Evolutionary conservation across 2,888 invertebrate genomes (phyloP), one percentile per base, ranked within the genome.

Genomic region (Cyrtodaria siliqua): DNA sequence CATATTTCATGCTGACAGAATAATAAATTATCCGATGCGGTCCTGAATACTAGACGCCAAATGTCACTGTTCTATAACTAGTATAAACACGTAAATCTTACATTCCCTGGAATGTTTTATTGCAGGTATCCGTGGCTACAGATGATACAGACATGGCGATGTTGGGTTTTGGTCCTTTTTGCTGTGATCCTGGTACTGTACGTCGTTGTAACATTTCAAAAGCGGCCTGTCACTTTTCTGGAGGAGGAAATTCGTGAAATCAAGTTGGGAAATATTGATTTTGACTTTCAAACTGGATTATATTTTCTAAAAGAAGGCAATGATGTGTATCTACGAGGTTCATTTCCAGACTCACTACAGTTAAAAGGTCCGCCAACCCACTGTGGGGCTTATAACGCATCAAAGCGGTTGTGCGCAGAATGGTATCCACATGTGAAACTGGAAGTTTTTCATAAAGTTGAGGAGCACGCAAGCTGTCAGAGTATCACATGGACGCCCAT

Each of bases 281-380:
- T 81, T 82, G 85, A 86, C 50, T 86, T 86, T 47, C 79, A 78
- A n/a, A 86, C 84, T 16, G 84, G 85, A 24, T 63, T 86, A 24
- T 82, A 77, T 59, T 77, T 81, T 40, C 76, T 81, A 8, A 75
- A 62, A 18, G 63, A 72, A 18, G 59, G 63, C 9, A 52, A 76
- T 9, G 47, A 53, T 40, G 77, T 81, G 23, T 74, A 61, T 44
- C 38, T 81, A n/a, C 53, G 81, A 38, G 81, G 77, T 1, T 77
- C 77, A 1, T 67, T 81, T 55, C 74, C 77, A 38, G 81, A 81
- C 50, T 29, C 56, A 2, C 47, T 68, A 26, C 73, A 67, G 23
- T 50, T 66, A 40, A 56, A 62, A 33, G 81, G 74, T n/a, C 62
- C 40, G 20, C 81, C 81, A 24, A 70, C 49, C 12, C 77, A 77